Evolutionary conservation across 2,797 vertebrate species (phyloP).

Genomic region (Phoeniculus purpureus): DNA sequence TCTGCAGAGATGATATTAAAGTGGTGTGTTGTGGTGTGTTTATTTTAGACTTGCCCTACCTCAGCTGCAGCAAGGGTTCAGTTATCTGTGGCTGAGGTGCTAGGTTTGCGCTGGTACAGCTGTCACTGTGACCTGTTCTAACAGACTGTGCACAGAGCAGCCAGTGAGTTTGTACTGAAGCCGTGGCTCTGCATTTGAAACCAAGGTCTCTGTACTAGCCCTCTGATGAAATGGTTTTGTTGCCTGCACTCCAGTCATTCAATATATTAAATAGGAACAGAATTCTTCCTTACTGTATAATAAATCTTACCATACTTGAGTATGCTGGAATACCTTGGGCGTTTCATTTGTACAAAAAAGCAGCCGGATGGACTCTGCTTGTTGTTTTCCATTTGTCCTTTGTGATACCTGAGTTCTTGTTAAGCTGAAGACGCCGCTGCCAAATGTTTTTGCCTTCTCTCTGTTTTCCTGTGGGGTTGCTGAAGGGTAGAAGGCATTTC

Average conservation of each 20-base stretch:
- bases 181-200: constrained; percentile 44
- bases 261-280: constrained; percentile 37
- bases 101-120: constrained; percentile 6
- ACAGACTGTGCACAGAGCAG: constrained; percentile 4
- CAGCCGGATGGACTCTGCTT: constrained; percentile 1
- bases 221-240: constrained; percentile 24
- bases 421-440: background rate
- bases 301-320: background rate
- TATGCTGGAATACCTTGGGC: background rate
- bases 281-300: constrained; percentile 6
- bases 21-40: constrained; percentile 37
- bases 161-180: background rate
- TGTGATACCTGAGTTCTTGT: background rate
- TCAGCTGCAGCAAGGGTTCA: constrained; percentile 41
- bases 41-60: constrained; percentile 59
- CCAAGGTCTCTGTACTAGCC: constrained; percentile 23
- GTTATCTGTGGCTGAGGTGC: constrained; percentile 45
- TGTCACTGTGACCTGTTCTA: constrained; percentile 41
- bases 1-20: constrained; percentile 46
- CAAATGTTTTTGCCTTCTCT: background rate
- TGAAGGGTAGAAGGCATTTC: background rate
- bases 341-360: background rate
- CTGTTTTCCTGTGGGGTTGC: background rate
- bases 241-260: constrained; percentile 9
- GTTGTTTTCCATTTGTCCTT: background rate